Evolutionary conservation across 1,140 invertebrate genomes (phyloP).

Genomic region (Bombus superbus): DNA sequence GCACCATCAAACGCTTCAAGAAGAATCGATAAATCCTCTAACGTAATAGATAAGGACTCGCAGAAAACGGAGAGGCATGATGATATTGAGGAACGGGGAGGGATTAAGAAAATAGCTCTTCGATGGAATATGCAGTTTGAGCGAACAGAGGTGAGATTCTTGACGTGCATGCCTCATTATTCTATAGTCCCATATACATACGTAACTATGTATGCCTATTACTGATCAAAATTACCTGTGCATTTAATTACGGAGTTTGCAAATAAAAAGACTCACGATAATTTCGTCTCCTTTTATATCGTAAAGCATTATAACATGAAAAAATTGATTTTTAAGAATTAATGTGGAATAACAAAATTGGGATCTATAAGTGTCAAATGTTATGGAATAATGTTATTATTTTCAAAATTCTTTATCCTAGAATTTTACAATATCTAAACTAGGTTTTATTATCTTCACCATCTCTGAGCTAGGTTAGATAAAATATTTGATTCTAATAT

Average conservation of each 20-base stretch:
- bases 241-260: too few species aligned
- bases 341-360: neutral
- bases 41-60: slow-evolving; percentile 13
- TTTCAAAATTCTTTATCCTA: too few species aligned
- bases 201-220: too few species aligned
- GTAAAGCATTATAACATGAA: neutral
- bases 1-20: slow-evolving; percentile 8
- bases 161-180: neutral
- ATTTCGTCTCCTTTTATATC: neutral
- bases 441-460: too few species aligned
- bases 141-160: neutral
- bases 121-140: neutral
- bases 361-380: too few species aligned
- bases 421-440: too few species aligned
- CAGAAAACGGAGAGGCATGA: slow-evolving; percentile 1
- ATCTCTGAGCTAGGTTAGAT: too few species aligned
- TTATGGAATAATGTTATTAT: neutral
- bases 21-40: slow-evolving; percentile 26
- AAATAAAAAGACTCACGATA: too few species aligned
- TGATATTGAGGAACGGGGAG: neutral
- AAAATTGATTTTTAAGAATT: neutral
- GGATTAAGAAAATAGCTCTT: neutral
- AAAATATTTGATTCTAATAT: too few species aligned
- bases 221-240: too few species aligned
- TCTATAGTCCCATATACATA: too few species aligned